Evolutionary conservation across 2,113 vertebrate genomes (phyloP).

Genomic region (Cheirogaleus medius): DNA sequence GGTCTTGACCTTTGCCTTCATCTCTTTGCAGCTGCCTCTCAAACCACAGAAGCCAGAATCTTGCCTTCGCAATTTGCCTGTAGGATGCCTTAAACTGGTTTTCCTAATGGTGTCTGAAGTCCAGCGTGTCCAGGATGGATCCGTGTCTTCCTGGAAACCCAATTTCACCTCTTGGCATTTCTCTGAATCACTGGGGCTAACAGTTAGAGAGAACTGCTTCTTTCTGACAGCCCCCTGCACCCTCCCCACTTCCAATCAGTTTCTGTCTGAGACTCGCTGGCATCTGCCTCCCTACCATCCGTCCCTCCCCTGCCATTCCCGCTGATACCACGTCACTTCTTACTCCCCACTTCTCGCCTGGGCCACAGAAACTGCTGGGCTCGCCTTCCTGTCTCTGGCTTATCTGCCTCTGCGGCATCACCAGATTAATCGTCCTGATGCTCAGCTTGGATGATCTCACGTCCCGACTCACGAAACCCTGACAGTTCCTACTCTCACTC

Average conservation of each 20-base stretch:
- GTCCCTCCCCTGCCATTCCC: not conserved
- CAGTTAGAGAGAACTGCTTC: not conserved
- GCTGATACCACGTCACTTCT: not conserved
- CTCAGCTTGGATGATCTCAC: not conserved
- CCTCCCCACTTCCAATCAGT: not conserved
- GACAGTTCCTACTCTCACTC: not conserved
- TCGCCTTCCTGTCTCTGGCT: not conserved
- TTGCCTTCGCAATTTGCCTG: no score
- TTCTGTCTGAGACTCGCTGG: not conserved
- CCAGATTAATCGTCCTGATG: not conserved
- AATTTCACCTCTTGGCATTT: not conserved
- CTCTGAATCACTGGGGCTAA: not conserved
- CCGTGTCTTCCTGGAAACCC: not conserved
- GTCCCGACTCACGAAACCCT: not conserved
- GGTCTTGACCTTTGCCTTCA: not conserved
- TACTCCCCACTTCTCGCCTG: not conserved
- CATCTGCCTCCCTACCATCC: no score
- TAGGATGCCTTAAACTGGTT: not conserved
- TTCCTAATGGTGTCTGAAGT: not conserved
- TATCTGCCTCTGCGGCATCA: not conserved
- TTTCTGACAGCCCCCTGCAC: not conserved
- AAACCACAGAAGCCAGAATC: not conserved
- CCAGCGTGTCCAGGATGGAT: no score
- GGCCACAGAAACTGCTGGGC: not conserved
- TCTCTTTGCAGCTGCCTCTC: not conserved